phyloP scores from a whole-genome alignment of 92 coral and sea anemone genomes.

The Zoanthus gigantus region DNA sequence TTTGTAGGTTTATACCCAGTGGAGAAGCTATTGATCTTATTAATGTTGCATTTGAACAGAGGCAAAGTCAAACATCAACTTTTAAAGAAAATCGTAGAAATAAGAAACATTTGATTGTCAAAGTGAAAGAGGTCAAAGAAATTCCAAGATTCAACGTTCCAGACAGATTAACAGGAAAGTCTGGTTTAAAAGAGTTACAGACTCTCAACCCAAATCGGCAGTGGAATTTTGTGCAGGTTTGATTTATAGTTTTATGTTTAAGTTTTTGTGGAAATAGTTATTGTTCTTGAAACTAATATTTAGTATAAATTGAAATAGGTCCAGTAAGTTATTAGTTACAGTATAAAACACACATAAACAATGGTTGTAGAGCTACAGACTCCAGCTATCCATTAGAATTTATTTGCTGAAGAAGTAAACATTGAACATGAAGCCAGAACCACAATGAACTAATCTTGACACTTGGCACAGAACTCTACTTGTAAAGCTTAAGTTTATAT shows the following conservation, averaged over 20 bases:
- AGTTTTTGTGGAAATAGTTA: background rate
- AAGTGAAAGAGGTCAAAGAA: background rate
- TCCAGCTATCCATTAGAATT: too few species aligned
- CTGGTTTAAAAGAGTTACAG: constrained; percentile 80
- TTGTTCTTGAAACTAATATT: too few species aligned
- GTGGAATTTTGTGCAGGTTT: constrained; percentile 97
- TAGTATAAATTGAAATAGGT: too few species aligned
- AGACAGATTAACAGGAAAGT: constrained; percentile 87
- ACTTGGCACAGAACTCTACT: too few species aligned
- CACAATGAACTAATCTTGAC: too few species aligned
- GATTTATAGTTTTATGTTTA: background rate
- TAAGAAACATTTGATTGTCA: background rate
- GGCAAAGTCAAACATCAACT: constrained; percentile 40
- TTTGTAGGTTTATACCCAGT: constrained; percentile 74
- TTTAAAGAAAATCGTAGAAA: constrained; percentile 17
- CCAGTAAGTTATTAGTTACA: too few species aligned
- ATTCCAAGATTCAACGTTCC: constrained; percentile 76
- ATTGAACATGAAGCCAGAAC: too few species aligned
- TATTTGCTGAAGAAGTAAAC: too few species aligned
- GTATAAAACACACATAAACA: too few species aligned
- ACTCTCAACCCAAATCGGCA: constrained; percentile 71
- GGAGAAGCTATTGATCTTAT: constrained; percentile 94
- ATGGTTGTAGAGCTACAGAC: too few species aligned
- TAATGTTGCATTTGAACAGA: constrained; percentile 97
- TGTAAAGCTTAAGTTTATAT: too few species aligned